Percentiles rank a stretch among this genome's conserved stretches.
Conservation (phyloP, 2,797 vertebrate genomes). For the Megalops cyprinoides region DNA sequence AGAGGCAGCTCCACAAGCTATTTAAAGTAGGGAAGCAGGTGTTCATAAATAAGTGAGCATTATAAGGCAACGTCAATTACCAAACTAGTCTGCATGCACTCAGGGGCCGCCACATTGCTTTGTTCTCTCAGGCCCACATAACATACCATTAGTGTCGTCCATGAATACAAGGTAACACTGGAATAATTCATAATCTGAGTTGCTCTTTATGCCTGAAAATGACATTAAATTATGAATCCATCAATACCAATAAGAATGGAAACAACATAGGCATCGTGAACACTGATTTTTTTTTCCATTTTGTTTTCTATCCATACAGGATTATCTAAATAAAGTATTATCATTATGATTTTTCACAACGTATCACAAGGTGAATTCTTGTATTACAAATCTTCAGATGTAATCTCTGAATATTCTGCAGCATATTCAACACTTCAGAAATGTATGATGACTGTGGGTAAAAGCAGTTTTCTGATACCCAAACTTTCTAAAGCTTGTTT, state of each 20-base stretch:
- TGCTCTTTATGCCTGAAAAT: background rate
- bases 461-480: background rate
- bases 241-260: background rate
- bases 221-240: background rate
- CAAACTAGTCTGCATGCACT: slow-evolving; percentile 1
- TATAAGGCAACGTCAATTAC: slow-evolving; percentile 1
- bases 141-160: background rate
- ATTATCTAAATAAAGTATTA: background rate
- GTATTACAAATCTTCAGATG: too few relatives aligned
- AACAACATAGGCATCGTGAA: background rate
- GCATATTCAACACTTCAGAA: background rate
- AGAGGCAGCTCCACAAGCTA: slow-evolving; percentile 13
- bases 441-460: too few relatives aligned
- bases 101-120: background rate
- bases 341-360: too few relatives aligned
- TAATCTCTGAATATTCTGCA: background rate
- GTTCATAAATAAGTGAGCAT: slow-evolving; percentile 16
- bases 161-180: background rate
- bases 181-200: background rate
- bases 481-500: background rate
- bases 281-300: background rate
- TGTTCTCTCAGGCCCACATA: background rate
- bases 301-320: too few relatives aligned
- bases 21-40: slow-evolving; percentile 15
- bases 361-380: too few relatives aligned